Percentiles rank a stretch among this genome's conserved stretches.
Evolutionary conservation across 23 tunicate genomes (phyloP).

Genomic region (Styela plicata): DNA sequence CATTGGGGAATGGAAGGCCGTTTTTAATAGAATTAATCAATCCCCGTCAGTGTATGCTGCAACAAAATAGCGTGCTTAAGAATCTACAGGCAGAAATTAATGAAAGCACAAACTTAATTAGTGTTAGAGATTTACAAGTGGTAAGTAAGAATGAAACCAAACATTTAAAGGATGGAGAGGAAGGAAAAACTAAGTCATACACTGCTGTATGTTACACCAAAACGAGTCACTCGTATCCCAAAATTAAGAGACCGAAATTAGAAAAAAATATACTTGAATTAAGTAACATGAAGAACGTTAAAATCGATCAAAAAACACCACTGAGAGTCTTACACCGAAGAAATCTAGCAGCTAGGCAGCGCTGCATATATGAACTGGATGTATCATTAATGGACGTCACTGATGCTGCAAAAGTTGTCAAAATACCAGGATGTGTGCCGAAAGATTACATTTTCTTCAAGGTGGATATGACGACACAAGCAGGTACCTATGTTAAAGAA

Average conservation of each 20-base stretch:
- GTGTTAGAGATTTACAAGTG: background rate
- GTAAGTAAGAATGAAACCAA: constrained; percentile 61
- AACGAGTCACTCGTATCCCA: background rate
- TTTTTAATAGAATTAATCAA: constrained; percentile 75
- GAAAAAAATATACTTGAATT: background rate
- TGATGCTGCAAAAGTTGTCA: constrained; percentile 2
- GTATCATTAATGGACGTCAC: background rate
- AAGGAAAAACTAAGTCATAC: constrained; percentile 83
- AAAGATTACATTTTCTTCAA: constrained; percentile 40
- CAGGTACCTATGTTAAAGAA: constrained; percentile 98
- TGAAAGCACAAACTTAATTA: background rate
- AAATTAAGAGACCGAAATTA: background rate
- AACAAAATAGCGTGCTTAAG: background rate
- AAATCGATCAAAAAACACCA: constrained; percentile 78
- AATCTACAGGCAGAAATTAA: background rate
- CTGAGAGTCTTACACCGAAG: constrained; percentile 91
- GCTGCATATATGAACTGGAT: constrained; percentile 41
- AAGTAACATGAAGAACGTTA: constrained; percentile 15
- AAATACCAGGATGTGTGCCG: background rate
- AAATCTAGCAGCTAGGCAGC: constrained; percentile 44
- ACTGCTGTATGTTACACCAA: constrained; percentile 60
- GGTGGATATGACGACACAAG: constrained; percentile 73
- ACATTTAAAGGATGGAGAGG: constrained; percentile 86
- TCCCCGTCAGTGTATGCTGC: constrained; percentile 16
- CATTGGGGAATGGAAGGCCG: constrained; percentile 96